A percentile compares a stretch with the other conserved stretches of the same genome.
Conservation (phyloP, 2,888 invertebrate genomes). For the Latrodectus hesperus region DNA sequence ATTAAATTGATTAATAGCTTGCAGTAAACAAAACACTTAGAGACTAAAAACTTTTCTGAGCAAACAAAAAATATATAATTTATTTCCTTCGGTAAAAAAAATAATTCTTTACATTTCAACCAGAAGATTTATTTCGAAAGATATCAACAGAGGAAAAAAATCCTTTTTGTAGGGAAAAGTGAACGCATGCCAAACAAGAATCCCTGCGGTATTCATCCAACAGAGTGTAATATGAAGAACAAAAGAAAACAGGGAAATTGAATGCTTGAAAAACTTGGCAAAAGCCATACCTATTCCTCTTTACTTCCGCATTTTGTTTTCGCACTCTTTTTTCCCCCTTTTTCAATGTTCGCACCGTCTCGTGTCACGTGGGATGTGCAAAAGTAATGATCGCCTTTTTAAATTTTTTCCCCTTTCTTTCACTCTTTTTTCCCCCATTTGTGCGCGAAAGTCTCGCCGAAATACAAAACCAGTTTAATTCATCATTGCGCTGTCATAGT, state of each 20-base stretch:
- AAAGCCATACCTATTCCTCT: constrained; percentile 40
- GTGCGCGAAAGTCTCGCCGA: constrained; percentile 13
- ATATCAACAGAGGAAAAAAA: constrained; percentile 1
- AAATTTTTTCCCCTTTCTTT: constrained; percentile 18
- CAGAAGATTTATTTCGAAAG: not conserved
- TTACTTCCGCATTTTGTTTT: not conserved
- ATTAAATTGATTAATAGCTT: constrained; percentile 1
- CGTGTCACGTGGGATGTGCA: constrained; percentile 59
- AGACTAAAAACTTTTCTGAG: too few relatives aligned
- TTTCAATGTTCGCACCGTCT: constrained; percentile 49
- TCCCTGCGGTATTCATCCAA: constrained; percentile 29
- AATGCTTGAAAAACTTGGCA: constrained; percentile 58
- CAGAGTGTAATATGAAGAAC: constrained; percentile 1
- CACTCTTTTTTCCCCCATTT: not conserved
- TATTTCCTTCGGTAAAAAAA: not conserved
- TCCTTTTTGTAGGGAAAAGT: constrained; percentile 18
- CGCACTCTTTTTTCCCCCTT: constrained; percentile 14
- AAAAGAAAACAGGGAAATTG: constrained; percentile 7
- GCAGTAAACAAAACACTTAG: not conserved
- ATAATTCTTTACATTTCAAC: not conserved
- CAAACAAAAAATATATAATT: constrained; percentile 1
- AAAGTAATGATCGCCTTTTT: constrained; percentile 58
- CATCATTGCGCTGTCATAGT: constrained; percentile 65
- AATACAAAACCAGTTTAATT: constrained; percentile 68
- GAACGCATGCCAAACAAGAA: constrained; percentile 26